A percentile compares a stretch with the other conserved stretches of the same genome.
Evolutionary conservation across 1,140 invertebrate species (phyloP).

Genomic region (Caerostris extrusa): DNA sequence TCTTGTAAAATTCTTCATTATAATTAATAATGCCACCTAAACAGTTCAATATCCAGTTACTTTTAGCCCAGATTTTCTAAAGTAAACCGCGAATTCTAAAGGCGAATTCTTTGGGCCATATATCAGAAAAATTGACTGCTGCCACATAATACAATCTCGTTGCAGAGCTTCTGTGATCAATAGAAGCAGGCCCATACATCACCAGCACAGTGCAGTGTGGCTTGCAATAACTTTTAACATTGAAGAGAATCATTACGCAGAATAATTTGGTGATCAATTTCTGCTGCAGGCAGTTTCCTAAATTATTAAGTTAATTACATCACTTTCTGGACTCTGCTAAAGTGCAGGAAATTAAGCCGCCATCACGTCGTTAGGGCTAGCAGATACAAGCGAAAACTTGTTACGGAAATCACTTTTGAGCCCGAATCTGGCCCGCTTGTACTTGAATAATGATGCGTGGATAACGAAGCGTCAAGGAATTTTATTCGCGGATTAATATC

Average conservation of each 20-base stretch:
- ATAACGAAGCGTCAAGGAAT: not conserved
- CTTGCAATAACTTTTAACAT: slow-evolving; percentile 29
- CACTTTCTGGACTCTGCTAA: slow-evolving; percentile 10
- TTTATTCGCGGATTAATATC: not conserved
- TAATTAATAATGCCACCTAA: too few relatives aligned
- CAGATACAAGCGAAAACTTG: slow-evolving; percentile 20
- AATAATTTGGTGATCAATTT: slow-evolving; percentile 49
- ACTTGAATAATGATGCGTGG: slow-evolving; percentile 21
- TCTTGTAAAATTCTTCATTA: too few relatives aligned
- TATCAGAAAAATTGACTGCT: too few relatives aligned
- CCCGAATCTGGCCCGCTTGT: not conserved
- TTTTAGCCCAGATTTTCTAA: too few relatives aligned
- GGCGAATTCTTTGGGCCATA: too few relatives aligned
- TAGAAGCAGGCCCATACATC: not conserved
- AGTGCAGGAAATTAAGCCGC: slow-evolving; percentile 34
- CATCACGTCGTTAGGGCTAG: slow-evolving; percentile 8
- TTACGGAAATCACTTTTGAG: slow-evolving; percentile 14
- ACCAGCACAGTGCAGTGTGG: not conserved
- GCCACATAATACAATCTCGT: too few relatives aligned
- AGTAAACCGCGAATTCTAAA: too few relatives aligned
- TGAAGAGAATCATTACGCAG: slow-evolving; percentile 41
- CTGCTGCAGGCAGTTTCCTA: slow-evolving; percentile 43
- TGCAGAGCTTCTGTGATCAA: not conserved
- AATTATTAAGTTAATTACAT: slow-evolving; percentile 58
- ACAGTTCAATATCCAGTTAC: too few relatives aligned